Evolutionary conservation across 2,888 invertebrate species (phyloP).

Genomic region (Archips xylosteana): DNA sequence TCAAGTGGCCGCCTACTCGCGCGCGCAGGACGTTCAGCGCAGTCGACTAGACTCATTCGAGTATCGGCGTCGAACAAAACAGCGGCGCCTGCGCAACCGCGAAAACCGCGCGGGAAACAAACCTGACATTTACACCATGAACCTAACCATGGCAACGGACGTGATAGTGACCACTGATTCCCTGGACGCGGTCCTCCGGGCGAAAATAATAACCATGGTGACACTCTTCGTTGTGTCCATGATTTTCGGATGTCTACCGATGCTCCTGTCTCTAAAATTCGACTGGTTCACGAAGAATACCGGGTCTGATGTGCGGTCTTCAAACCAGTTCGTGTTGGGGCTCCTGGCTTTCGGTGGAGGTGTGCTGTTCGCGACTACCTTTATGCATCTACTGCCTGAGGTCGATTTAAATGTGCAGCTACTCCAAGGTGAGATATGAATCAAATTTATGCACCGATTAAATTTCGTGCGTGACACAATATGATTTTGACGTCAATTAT

Average conservation of each 20-base stretch:
- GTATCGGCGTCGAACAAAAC: conserved; percentile 47
- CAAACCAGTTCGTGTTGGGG: conserved; percentile 85
- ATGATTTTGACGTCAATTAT: too few species aligned
- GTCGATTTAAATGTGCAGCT: conserved; percentile 88
- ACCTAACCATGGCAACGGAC: conserved; percentile 48
- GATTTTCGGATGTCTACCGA: conserved; percentile 90
- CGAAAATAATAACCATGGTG: conserved; percentile 93
- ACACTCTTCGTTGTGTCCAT: conserved; percentile 91
- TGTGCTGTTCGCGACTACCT: conserved; percentile 92
- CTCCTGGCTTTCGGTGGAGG: conserved; percentile 93
- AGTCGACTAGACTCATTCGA: conserved; percentile 63
- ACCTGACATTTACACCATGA: conserved; percentile 51
- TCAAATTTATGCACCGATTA: neutral
- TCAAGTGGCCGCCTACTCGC: conserved; percentile 70
- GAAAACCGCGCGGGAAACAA: conserved; percentile 41
- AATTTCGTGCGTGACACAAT: neutral
- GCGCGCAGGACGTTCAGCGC: conserved; percentile 60
- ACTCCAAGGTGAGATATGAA: conserved; percentile 79
- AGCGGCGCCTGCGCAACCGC: conserved; percentile 44
- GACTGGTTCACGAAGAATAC: conserved; percentile 84
- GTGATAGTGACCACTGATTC: conserved; percentile 45
- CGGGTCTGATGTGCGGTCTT: conserved; percentile 75
- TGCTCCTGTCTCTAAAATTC: conserved; percentile 88
- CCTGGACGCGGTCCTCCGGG: conserved; percentile 83
- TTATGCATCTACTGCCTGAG: conserved; percentile 93